These are phyloP conservation scores for Seriola quinqueradiata DNA, from an alignment of 2,113 vertebrate genomes.

Conservation along the genomic window DNA sequence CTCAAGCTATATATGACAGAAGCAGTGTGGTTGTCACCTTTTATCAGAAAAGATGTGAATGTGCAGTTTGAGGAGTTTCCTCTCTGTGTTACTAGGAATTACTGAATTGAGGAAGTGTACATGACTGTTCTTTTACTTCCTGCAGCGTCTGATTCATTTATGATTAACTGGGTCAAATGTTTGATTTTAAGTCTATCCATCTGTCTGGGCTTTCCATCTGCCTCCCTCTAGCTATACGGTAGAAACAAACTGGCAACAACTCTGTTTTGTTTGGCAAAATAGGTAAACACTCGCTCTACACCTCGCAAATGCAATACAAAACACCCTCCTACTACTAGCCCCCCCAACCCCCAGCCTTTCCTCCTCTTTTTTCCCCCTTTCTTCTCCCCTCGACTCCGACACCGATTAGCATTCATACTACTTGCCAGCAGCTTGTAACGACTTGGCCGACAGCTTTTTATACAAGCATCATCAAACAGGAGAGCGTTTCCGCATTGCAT, in stretches of 20 bases:
- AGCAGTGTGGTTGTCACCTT: constrained; percentile 25
- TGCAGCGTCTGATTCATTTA: constrained; percentile 44
- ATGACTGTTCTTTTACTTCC: constrained; percentile 38
- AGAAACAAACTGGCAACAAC: not conserved
- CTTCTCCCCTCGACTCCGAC: constrained; percentile 14
- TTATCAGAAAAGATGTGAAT: constrained; percentile 1
- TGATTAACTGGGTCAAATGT: constrained; percentile 52
- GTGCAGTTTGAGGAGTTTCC: constrained; percentile 52
- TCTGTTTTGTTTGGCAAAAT: not conserved
- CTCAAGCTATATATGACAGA: not conserved
- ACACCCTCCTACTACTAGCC: constrained; percentile 3
- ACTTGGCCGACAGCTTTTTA: constrained; percentile 30
- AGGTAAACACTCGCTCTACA: not conserved
- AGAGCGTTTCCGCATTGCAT: constrained; percentile 63
- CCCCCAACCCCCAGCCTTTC: constrained; percentile 7
- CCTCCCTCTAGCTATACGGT: not conserved
- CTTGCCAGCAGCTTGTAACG: constrained; percentile 47
- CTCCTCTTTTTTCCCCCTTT: constrained; percentile 24
- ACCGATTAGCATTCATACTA: constrained; percentile 36
- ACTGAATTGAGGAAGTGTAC: constrained; percentile 61
- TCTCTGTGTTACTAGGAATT: constrained; percentile 46
- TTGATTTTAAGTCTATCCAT: not conserved
- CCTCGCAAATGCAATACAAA: not conserved
- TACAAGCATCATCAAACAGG: constrained; percentile 17
- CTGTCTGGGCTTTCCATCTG: constrained; percentile 1